Conservation (phyloP, 2,113 vertebrate genomes). For the Anolis carolinensis region DNA sequence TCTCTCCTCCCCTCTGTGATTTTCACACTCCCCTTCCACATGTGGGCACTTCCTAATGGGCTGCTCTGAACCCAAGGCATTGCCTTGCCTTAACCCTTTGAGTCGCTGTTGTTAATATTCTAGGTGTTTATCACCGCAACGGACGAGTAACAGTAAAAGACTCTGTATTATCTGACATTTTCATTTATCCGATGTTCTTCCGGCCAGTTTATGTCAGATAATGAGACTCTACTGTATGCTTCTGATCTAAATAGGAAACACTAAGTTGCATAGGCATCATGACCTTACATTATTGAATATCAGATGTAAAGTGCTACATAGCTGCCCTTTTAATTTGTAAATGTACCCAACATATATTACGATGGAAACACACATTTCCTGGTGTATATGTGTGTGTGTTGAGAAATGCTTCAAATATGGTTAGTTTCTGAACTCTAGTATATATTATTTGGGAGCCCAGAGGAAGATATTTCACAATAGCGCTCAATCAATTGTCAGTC, state of each 20-base stretch:
- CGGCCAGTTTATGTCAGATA: no score
- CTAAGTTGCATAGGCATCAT: background rate
- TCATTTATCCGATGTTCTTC: no score
- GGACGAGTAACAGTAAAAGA: no score
- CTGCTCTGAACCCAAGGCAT: no score
- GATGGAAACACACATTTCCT: conserved; percentile 20
- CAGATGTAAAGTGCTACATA: background rate
- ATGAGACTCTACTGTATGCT: background rate
- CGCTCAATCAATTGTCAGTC: conserved; percentile 38
- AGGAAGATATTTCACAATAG: conserved; percentile 46
- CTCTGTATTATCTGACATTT: no score
- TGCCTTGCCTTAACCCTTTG: no score
- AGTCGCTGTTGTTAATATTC: no score
- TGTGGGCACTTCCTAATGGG: no score
- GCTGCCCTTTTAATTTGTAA: background rate
- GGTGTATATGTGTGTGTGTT: conserved; percentile 1
- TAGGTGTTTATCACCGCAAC: no score
- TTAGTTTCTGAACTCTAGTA: conserved; percentile 31
- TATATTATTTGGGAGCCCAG: conserved; percentile 50
- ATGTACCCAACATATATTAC: background rate
- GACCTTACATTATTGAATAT: background rate
- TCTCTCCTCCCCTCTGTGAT: no score
- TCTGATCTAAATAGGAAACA: conserved; percentile 17
- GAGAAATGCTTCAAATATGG: conserved; percentile 7
- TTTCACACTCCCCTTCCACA: no score